Conservation (phyloP, 2,888 invertebrate species). For the Acanthoscelides obtectus region DNA sequence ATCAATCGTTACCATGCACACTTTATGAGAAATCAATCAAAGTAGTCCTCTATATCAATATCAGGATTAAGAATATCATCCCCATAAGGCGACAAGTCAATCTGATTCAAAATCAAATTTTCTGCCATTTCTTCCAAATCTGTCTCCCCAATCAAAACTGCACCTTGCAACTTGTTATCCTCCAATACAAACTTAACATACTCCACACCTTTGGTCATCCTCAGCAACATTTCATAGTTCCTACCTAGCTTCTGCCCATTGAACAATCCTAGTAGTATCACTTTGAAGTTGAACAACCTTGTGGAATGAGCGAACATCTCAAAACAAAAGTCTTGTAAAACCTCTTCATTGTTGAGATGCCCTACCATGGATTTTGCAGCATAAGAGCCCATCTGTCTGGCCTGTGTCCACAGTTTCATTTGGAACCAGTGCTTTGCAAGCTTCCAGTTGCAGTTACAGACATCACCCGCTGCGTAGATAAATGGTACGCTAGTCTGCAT, state of each 20-base stretch:
- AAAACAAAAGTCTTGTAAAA: slow-evolving; percentile 91
- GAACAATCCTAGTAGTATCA: slow-evolving; percentile 84
- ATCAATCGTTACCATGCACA: not conserved
- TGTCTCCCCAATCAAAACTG: slow-evolving; percentile 93
- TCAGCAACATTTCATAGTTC: slow-evolving; percentile 77
- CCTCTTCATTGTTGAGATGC: slow-evolving; percentile 55
- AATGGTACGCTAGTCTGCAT: slow-evolving; percentile 75
- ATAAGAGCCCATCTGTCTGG: slow-evolving; percentile 94
- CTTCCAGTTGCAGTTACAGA: slow-evolving; percentile 79
- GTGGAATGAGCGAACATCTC: slow-evolving; percentile 97
- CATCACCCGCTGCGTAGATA: slow-evolving; percentile 95
- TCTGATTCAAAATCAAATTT: slow-evolving; percentile 92
- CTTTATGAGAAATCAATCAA: slow-evolving; percentile 68
- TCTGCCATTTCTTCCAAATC: slow-evolving; percentile 97
- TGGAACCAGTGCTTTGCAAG: slow-evolving; percentile 83
- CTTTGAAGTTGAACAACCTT: slow-evolving; percentile 88
- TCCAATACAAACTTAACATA: slow-evolving; percentile 86
- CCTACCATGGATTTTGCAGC: slow-evolving; percentile 87
- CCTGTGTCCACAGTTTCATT: slow-evolving; percentile 97
- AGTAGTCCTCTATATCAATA: slow-evolving; percentile 98
- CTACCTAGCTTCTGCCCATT: slow-evolving; percentile 84
- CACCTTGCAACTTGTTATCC: slow-evolving; percentile 84
- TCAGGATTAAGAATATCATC: slow-evolving; percentile 92
- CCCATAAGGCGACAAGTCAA: slow-evolving; percentile 82
- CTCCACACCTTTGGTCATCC: slow-evolving; percentile 76